Evolutionary conservation across 2,113 vertebrate genomes (phyloP).

Genomic region (Acrocephalus arundinaceus): DNA sequence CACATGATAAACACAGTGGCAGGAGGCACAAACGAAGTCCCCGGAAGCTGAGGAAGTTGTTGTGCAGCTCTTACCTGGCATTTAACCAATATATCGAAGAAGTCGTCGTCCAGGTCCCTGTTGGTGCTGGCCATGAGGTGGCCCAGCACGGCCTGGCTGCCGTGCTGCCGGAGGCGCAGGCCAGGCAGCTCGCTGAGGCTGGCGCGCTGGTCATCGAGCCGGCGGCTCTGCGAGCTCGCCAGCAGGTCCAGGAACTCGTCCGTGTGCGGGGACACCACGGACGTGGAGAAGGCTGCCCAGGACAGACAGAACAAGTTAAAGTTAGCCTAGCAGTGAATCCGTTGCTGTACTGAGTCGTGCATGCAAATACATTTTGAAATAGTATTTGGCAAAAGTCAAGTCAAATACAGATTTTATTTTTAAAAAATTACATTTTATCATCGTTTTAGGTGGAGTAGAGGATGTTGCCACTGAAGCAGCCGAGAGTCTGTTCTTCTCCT

Average conservation of each 20-base stretch:
- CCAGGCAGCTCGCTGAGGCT: constrained; percentile 82
- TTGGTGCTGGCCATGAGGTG: constrained; percentile 80
- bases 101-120: constrained; percentile 87
- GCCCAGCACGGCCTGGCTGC: constrained; percentile 75
- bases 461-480: constrained; percentile 50
- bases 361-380: neutral
- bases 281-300: constrained; percentile 76
- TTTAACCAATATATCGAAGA: constrained; percentile 93
- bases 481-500: constrained; percentile 72
- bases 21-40: neutral
- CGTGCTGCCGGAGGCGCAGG: constrained; percentile 71
- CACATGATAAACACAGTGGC: neutral
- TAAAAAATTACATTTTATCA: constrained; percentile 81
- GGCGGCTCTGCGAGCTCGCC: constrained; percentile 86
- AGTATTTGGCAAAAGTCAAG: neutral
- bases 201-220: constrained; percentile 85
- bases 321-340: neutral
- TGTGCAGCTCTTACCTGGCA: constrained; percentile 81
- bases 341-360: fast-evolving
- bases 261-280: constrained; percentile 76
- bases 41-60: neutral
- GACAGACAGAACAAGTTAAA: neutral
- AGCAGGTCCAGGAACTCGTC: constrained; percentile 90
- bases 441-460: constrained; percentile 73
- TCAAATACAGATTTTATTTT: neutral